A percentile compares a stretch with the other conserved stretches of the same genome.
phyloP scores from a whole-genome alignment of 2,113 vertebrate species.

The Noctilio leporinus region DNA sequence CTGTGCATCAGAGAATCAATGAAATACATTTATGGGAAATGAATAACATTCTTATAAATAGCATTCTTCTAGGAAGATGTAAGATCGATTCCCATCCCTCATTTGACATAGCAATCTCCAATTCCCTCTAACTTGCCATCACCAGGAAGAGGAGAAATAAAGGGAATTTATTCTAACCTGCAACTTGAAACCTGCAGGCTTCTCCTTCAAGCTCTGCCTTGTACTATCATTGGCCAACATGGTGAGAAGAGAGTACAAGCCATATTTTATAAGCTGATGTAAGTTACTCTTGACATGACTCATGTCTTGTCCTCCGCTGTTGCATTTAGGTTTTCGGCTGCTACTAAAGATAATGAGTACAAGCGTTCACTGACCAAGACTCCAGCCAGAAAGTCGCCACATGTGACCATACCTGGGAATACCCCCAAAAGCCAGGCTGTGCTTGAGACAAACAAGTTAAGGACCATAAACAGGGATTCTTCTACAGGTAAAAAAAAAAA shows the following conservation, averaged over 20 bases:
- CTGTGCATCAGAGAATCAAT: neutral
- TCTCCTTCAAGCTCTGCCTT: neutral
- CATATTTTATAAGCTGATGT: neutral
- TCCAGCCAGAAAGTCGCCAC: slow-evolving; percentile 86
- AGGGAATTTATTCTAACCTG: neutral
- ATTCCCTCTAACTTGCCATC: neutral
- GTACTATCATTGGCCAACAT: neutral
- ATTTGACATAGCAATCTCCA: neutral
- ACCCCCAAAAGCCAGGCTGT: slow-evolving; percentile 39
- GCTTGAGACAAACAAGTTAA: slow-evolving; percentile 38
- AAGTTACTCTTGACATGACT: neutral
- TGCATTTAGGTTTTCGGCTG: slow-evolving; percentile 85
- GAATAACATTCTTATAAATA: neutral
- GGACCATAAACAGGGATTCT: slow-evolving; percentile 20
- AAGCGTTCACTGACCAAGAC: slow-evolving; percentile 91
- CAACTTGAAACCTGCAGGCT: neutral
- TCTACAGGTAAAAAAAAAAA: slow-evolving; percentile 45
- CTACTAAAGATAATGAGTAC: slow-evolving; percentile 89
- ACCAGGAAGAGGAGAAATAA: neutral
- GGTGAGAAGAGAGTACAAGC: neutral
- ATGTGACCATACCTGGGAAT: slow-evolving; percentile 65
- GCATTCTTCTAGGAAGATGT: neutral
- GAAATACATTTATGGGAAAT: neutral
- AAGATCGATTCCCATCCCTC: neutral
- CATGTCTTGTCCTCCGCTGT: neutral